Evolutionary conservation across 2,888 invertebrate species (phyloP), one percentile per base, ranked within the genome.

Genomic region (Chalcis sispes): DNA sequence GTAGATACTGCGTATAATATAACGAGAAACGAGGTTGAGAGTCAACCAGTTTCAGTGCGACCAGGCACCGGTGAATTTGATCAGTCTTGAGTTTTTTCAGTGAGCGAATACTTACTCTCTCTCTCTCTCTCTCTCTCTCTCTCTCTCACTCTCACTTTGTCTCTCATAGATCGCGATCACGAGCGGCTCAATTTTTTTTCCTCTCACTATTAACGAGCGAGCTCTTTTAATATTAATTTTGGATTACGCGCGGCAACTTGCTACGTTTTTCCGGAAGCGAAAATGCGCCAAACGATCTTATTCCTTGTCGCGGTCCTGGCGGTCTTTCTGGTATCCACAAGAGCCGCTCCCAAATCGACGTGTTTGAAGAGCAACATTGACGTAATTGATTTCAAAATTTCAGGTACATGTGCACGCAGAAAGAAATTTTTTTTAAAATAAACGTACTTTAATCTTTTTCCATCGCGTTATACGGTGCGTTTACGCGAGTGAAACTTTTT

Each of bases 1-100:
- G n/a, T n/a, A n/a, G n/a, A n/a, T n/a, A n/a, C n/a, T n/a, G n/a
- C 65, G 29, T 70, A 42, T 36, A 32, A 70, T 59, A 70, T 46
- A 56, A 73, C 40, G 67, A 46, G 74, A 75, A 77, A 75, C 62
- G 75, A 75, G 75, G 77, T 72, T 77, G 74, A 42, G 72, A 40
- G 54, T 62, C 18, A n/a, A 65, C 58, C 70, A 77, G 77, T 73
- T 66, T 18, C 59, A 40, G 50, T 50, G 56, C 69, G 64, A 50
- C 72, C 50, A n/a, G 18, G 18, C 27, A 23, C 54, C 66, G 50
- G 65, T 46, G 36, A 64, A 46, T 64, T 75, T 25, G 50, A 70
- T 25, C 48, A n/a, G n/a, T n/a, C n/a, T n/a, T n/a, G n/a, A n/a
- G n/a, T n/a, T n/a, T n/a, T n/a, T n/a, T n/a, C n/a, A 52, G 59